Conservation (phyloP, 1,140 invertebrate species). For the Drosophila melanogaster region Release_6_plus_ISO1_MT NT_033777.3:17360501-17361000, state of each 20-base stretch:
- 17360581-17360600: conserved; percentile 58
- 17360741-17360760: conserved; percentile 79
- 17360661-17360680: conserved; percentile 57
- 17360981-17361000: conserved; percentile 63
- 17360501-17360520: conserved; percentile 74
- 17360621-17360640: conserved; percentile 14
- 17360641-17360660: conserved; percentile 17
- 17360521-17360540: conserved; percentile 74
- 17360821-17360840: conserved; percentile 32
- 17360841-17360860: conserved; percentile 64
- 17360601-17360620: conserved; percentile 49
- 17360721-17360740: conserved; percentile 78
- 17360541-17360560: conserved; percentile 40
- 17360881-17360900: conserved; percentile 46
- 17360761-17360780: conserved; percentile 68
- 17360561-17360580: conserved; percentile 65
- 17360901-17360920: conserved; percentile 41
- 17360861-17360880: conserved; percentile 51
- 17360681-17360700: conserved; percentile 63
- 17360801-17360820: conserved; percentile 11
- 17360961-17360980: conserved; percentile 49
- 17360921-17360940: conserved; percentile 46
- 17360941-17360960: conserved; percentile 31
- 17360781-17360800: conserved; percentile 40
- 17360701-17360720: conserved; percentile 72